phyloP scores from a whole-genome alignment of 2,797 vertebrate species.

The Babyrousa celebensis region DNA sequence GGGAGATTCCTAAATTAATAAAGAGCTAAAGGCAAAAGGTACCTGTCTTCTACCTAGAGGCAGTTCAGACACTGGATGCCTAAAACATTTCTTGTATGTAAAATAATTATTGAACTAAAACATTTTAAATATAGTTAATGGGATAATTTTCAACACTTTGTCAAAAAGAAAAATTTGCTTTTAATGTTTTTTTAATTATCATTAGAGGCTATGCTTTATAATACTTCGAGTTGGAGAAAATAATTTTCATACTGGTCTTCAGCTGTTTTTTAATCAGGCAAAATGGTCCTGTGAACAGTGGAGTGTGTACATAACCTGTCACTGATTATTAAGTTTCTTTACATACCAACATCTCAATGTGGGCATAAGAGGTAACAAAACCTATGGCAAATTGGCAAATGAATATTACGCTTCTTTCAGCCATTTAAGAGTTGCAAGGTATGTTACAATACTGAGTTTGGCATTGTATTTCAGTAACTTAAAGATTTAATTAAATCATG shows the following conservation, averaged over 20 bases:
- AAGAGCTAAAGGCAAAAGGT: not conserved
- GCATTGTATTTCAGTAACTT: not conserved
- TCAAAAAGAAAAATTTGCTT: not conserved
- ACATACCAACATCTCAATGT: not conserved
- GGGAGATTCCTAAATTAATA: constrained; percentile 33
- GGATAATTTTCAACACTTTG: not conserved
- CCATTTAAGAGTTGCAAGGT: not conserved
- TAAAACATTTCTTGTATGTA: not conserved
- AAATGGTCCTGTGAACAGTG: not conserved
- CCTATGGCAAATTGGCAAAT: not conserved
- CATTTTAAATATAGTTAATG: not conserved
- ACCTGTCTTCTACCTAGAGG: not conserved
- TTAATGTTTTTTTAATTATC: constrained; percentile 31
- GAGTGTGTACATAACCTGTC: not conserved
- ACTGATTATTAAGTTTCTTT: not conserved
- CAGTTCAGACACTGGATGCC: not conserved
- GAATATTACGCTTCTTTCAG: not conserved
- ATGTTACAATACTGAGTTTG: not conserved
- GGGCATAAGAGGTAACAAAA: not conserved
- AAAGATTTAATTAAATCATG: not conserved
- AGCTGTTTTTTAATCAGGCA: not conserved
- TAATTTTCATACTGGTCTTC: not conserved
- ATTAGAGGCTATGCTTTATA: not conserved
- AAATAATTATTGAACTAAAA: not conserved
- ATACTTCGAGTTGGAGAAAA: not conserved